Base-by-base conservation (phyloP, 2,797 vertebrate species). In the Liparis tanakae region DNA sequence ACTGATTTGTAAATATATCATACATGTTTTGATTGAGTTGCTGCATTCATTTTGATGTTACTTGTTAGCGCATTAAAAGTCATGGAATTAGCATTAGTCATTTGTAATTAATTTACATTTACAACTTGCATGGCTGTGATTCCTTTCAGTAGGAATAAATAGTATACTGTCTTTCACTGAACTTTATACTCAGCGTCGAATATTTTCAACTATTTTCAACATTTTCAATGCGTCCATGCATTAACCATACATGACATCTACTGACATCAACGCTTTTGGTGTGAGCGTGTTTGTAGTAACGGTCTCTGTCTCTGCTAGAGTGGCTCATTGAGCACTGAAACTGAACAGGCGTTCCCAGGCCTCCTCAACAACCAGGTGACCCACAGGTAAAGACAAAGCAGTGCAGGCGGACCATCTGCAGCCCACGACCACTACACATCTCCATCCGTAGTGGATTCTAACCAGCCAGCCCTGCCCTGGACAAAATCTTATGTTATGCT, bases 281-380 rank as follows among this genome's bases (percentile, higher is more conserved):
- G 25, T 30, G 25, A 30, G 25, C 25, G 25, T 30, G 25, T 30
- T 30, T 30, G 25, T 30, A 4, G 7, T 84, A 17, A 73, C 58
- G 33, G 18, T 60, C 20, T 74, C 2, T 30, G 39, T 80, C 64
- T 83, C 61, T 72, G 18, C 68, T 13, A 99, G 98, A n/a, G 96
- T 1, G 97, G 97, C 30, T 98, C 98, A 0, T 91, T 97, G 90
- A 97, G 97, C 30, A 93, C 93, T 3, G 96, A 98, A 55, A 94
- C 95, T 0, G 97, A 98, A 51, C 91, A 96, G 66, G 95, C 94
- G 10, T 97, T 95, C 83, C 95, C 93, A 0, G 98, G 97, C 77
- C 96, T 98, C 77, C 83, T 96, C 87, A 97, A 93, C 86, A 99
- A 99, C 94, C 95, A 94, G 89, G 95, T 99, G 58, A 92, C 95